Percentiles rank a stretch among this genome's conserved stretches.
Evolutionary conservation across 1,140 invertebrate species (phyloP).

Genomic region (Formica exsecta): DNA sequence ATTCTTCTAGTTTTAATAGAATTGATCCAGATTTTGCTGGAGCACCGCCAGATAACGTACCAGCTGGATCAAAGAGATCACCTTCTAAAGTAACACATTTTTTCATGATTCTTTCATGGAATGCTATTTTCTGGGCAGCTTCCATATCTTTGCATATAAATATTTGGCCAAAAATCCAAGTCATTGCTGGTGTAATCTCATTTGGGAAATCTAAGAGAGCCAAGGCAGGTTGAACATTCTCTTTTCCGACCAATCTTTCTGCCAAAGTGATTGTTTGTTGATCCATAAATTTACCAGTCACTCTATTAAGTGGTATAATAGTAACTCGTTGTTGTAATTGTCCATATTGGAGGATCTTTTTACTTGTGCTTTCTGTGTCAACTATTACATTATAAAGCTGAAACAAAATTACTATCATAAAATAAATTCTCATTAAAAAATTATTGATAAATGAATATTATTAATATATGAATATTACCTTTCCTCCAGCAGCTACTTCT

Average conservation of each 20-base stretch:
- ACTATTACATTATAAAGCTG: slow-evolving; percentile 97
- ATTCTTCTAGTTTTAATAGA: slow-evolving; percentile 84
- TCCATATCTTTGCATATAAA: slow-evolving; percentile 95
- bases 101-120: slow-evolving; percentile 91
- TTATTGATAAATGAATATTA: neutral
- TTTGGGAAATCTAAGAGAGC: slow-evolving; percentile 93
- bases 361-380: slow-evolving; percentile 94
- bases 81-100: slow-evolving; percentile 96
- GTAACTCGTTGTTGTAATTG: slow-evolving; percentile 93
- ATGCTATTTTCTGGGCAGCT: slow-evolving; percentile 93
- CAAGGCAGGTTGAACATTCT: slow-evolving; percentile 94
- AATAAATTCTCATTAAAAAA: slow-evolving; percentile 34
- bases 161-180: slow-evolving; percentile 95
- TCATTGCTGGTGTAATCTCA: slow-evolving; percentile 92
- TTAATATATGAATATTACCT: slow-evolving; percentile 86
- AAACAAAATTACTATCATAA: slow-evolving; percentile 74
- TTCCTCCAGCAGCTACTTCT: slow-evolving; percentile 94
- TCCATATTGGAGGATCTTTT: slow-evolving; percentile 94
- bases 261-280: slow-evolving; percentile 89
- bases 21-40: slow-evolving; percentile 86
- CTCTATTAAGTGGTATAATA: slow-evolving; percentile 97
- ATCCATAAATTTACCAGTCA: slow-evolving; percentile 89
- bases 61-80: slow-evolving; percentile 96
- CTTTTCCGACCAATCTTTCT: slow-evolving; percentile 91
- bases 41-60: slow-evolving; percentile 95